A percentile compares a stretch with the other conserved stretches of the same genome.
Conservation (phyloP, 2,888 invertebrate species). For the Campaea margaritaria region DNA sequence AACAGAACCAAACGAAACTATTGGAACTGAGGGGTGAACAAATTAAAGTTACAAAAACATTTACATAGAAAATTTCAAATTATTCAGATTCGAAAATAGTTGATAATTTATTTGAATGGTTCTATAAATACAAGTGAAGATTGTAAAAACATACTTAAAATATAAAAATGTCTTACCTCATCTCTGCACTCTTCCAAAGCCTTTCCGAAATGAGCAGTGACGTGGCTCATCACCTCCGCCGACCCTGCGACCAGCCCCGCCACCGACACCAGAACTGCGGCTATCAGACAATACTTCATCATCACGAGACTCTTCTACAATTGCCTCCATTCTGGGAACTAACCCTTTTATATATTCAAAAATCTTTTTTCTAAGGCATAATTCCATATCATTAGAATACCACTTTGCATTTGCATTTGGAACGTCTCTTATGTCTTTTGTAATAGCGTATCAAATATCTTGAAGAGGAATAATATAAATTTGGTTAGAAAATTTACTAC, state of each 20-base stretch:
- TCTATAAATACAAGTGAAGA: too few species aligned
- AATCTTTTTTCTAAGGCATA: slow-evolving; percentile 44
- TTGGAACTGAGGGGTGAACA: too few species aligned
- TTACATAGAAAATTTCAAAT: too few species aligned
- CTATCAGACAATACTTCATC: slow-evolving; percentile 47
- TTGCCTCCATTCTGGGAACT: slow-evolving; percentile 6
- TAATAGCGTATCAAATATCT: slow-evolving; percentile 15
- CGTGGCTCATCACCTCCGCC: slow-evolving; percentile 80
- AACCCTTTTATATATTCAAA: slow-evolving; percentile 47
- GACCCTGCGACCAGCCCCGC: slow-evolving; percentile 55
- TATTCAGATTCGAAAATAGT: too few species aligned
- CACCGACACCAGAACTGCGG: slow-evolving; percentile 47
- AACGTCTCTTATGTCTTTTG: slow-evolving; percentile 2
- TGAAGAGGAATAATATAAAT: not conserved
- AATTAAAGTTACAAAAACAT: too few species aligned
- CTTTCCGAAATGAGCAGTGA: slow-evolving; percentile 77
- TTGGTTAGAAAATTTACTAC: not conserved
- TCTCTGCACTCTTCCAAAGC: slow-evolving; percentile 73
- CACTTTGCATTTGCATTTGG: not conserved
- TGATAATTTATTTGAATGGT: too few species aligned
- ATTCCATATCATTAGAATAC: slow-evolving; percentile 38
- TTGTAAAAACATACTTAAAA: not conserved
- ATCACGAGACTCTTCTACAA: slow-evolving; percentile 38
- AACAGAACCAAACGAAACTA: too few species aligned
- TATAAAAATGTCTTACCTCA: slow-evolving; percentile 58